These are phyloP conservation scores for Oryzias melastigma DNA, from an alignment of 2,113 vertebrate species.

Conservation along the genomic window DNA sequence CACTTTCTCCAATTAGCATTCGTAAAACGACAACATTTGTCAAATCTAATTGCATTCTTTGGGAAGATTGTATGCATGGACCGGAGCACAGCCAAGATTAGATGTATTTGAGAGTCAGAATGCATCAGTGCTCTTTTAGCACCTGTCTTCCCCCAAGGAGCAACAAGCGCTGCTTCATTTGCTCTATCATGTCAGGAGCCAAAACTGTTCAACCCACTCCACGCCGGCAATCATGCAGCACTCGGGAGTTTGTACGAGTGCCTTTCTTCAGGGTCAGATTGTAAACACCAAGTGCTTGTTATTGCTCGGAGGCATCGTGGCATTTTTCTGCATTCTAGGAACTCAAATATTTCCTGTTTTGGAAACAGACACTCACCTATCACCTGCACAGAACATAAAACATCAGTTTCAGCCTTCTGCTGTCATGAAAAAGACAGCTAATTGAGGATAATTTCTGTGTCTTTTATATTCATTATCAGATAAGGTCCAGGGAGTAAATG, in stretches of 20 bases:
- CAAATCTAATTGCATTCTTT: slow-evolving; percentile 15
- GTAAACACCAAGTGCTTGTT: background rate
- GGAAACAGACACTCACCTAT: background rate
- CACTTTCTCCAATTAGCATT: slow-evolving; percentile 48
- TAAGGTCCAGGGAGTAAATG: no score
- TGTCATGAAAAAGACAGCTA: no score
- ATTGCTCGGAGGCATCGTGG: background rate
- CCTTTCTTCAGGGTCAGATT: slow-evolving; percentile 14
- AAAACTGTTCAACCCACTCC: slow-evolving; percentile 6
- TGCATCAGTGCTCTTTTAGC: slow-evolving; percentile 40
- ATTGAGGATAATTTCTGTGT: no score
- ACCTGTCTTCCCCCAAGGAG: slow-evolving; percentile 44
- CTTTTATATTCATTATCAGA: no score
- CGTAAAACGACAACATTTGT: slow-evolving; percentile 33
- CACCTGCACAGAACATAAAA: no score
- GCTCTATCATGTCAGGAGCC: slow-evolving; percentile 14
- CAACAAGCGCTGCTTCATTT: slow-evolving; percentile 39
- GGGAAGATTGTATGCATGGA: slow-evolving; percentile 14
- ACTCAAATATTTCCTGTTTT: background rate
- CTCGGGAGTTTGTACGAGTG: slow-evolving; percentile 1
- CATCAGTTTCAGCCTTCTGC: no score
- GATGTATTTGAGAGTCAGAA: slow-evolving; percentile 28
- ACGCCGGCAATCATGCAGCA: slow-evolving; percentile 2
- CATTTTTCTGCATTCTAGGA: background rate
- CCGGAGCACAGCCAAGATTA: slow-evolving; percentile 18